A percentile compares a stretch with the other conserved stretches of the same genome.
phyloP scores from a whole-genome alignment of 2,113 vertebrate genomes.

The Irena cyanogastra region DNA sequence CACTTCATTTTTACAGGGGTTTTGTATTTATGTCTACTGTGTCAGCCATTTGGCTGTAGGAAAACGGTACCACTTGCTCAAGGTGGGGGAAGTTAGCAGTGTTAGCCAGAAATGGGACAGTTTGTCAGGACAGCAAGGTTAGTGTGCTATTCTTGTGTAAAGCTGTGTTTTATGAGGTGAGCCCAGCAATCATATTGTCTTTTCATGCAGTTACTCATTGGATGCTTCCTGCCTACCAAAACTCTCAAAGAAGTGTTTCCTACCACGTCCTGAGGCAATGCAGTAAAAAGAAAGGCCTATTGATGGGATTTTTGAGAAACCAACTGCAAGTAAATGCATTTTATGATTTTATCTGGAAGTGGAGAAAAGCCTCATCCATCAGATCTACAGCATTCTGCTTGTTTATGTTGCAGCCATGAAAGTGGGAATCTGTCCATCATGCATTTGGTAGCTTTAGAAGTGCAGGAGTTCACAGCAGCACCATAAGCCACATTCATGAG shows the following conservation, averaged over 20 bases:
- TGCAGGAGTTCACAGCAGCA: not conserved
- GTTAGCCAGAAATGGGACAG: not conserved
- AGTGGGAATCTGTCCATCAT: not conserved
- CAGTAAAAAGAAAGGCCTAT: not conserved
- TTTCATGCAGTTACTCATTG: not conserved
- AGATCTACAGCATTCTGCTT: not conserved
- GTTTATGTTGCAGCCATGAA: not conserved
- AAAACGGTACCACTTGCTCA: not conserved
- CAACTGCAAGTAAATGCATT: not conserved
- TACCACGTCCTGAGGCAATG: not conserved
- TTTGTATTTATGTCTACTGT: not conserved
- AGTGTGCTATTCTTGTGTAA: not conserved
- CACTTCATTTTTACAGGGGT: not conserved
- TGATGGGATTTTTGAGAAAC: constrained; percentile 11
- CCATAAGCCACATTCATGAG: not conserved
- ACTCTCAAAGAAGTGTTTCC: not conserved
- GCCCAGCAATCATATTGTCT: not conserved
- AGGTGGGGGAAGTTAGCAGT: not conserved
- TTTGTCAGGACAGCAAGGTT: not conserved
- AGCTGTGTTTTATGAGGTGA: not conserved
- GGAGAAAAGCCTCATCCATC: not conserved
- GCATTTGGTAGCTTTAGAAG: not conserved
- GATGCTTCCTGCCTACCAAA: not conserved
- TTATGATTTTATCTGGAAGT: not conserved
- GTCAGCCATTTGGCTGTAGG: not conserved